Evolutionary conservation across 2,113 vertebrate species (phyloP).

Genomic region (Sylvietta virens): DNA sequence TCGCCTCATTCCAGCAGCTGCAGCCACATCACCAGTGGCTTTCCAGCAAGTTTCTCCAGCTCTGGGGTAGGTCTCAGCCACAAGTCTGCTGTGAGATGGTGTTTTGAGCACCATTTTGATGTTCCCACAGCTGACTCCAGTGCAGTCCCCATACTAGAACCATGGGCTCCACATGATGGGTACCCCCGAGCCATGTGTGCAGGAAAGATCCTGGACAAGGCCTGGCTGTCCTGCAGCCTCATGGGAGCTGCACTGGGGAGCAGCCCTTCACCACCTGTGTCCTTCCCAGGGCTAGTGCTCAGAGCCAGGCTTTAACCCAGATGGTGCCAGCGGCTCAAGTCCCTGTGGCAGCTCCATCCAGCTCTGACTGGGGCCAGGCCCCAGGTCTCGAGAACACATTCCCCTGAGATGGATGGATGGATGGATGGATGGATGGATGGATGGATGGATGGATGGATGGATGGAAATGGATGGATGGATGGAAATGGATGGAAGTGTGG

Average conservation of each 20-base stretch:
- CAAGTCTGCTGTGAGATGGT: not conserved
- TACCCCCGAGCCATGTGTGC: not conserved
- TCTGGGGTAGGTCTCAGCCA: not conserved
- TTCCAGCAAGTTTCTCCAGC: not conserved
- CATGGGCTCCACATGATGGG: accelerated
- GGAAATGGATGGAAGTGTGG: not conserved
- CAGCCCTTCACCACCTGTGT: not conserved
- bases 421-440: not conserved
- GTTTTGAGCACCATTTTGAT: not conserved
- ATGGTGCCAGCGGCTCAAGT: accelerated
- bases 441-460: not conserved
- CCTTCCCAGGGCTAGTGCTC: not conserved
- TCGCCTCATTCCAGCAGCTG: accelerated
- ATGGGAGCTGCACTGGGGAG: accelerated
- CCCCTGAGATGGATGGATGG: not conserved
- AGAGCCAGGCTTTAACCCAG: not conserved
- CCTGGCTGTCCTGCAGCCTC: not conserved
- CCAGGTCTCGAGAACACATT: not conserved
- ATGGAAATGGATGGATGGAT: not conserved
- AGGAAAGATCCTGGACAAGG: not conserved
- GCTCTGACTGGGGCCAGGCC: not conserved
- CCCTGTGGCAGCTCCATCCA: not conserved
- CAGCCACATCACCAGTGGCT: not conserved
- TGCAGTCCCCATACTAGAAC: accelerated
- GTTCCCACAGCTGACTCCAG: not conserved